phyloP scores from a whole-genome alignment of 2,797 vertebrate species.

The Danio kyathit region DNA sequence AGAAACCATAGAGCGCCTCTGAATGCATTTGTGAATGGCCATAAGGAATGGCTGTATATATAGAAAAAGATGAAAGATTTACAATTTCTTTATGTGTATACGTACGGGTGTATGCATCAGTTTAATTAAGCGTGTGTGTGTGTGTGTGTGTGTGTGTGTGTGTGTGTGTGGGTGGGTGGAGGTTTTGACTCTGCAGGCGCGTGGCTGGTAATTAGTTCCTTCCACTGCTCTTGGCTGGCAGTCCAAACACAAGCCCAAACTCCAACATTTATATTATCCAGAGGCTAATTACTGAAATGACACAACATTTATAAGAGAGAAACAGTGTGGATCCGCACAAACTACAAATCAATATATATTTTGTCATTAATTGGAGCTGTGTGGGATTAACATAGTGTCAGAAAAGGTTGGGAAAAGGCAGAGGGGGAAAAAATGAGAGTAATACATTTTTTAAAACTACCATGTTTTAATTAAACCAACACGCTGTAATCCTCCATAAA shows the following conservation, averaged over 20 bases:
- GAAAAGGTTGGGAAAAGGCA: constrained; percentile 18
- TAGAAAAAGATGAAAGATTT: background rate
- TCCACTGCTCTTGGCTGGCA: constrained; percentile 52
- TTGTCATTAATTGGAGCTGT: constrained; percentile 49
- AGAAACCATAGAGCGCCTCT: background rate
- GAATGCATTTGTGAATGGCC: background rate
- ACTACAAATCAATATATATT: constrained; percentile 30
- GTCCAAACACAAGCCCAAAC: constrained; percentile 57
- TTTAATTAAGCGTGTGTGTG: constrained; percentile 20
- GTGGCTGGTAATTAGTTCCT: constrained; percentile 63
- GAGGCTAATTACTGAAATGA: constrained; percentile 60
- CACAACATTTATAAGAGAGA: constrained; percentile 56
- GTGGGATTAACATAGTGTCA: constrained; percentile 14
- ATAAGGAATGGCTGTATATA: background rate
- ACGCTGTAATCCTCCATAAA: constrained; percentile 19
- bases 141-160: constrained; percentile 25
- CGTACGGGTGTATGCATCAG: background rate
- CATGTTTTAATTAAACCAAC: constrained; percentile 37
- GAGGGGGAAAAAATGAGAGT: background rate
- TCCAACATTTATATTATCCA: constrained; percentile 57
- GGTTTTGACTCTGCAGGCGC: constrained; percentile 49
- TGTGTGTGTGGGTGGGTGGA: constrained; percentile 29
- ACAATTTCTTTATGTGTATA: background rate
- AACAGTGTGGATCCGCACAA: constrained; percentile 41
- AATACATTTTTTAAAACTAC: constrained; percentile 12